Conservation (phyloP, 2,888 invertebrate genomes). For the Hirtodrosophila alboralis region DNA sequence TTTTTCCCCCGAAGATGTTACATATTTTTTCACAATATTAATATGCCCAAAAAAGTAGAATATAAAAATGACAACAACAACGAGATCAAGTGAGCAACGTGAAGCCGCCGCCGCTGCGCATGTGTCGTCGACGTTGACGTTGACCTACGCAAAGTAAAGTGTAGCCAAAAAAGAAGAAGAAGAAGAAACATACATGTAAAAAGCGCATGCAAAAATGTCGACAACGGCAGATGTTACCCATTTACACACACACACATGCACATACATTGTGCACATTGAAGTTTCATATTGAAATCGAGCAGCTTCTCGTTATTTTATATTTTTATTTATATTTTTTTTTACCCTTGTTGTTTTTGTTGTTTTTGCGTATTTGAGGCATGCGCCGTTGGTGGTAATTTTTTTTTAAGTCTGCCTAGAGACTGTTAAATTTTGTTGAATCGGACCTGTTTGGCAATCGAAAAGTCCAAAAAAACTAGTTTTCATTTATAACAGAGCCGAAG, state of each 20-base stretch:
- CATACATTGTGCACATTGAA: slow-evolving; percentile 22
- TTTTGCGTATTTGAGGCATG: slow-evolving; percentile 50
- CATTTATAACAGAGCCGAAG: slow-evolving; percentile 20
- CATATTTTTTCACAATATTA: too few relatives aligned
- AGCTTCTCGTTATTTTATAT: slow-evolving; percentile 43
- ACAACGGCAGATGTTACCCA: slow-evolving; percentile 71
- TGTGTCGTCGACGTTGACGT: slow-evolving; percentile 67
- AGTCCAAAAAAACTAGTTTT: slow-evolving; percentile 56
- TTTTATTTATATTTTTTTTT: slow-evolving; percentile 29
- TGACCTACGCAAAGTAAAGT: slow-evolving; percentile 81
- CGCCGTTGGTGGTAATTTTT: slow-evolving; percentile 74
- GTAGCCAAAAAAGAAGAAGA: too few relatives aligned
- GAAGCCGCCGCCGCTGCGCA: slow-evolving; percentile 50
- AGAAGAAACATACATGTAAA: slow-evolving; percentile 43
- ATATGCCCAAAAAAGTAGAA: too few relatives aligned
- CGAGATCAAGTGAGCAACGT: slow-evolving; percentile 33
- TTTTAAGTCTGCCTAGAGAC: slow-evolving; percentile 24
- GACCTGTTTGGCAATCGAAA: slow-evolving; percentile 49
- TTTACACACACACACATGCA: slow-evolving; percentile 30
- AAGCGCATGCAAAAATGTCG: slow-evolving; percentile 64
- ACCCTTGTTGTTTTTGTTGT: too few relatives aligned
- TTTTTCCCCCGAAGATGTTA: too few relatives aligned
- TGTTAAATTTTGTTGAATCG: slow-evolving; percentile 36
- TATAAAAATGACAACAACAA: neutral
- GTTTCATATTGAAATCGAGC: slow-evolving; percentile 61